Evolutionary conservation across 2,113 vertebrate genomes (phyloP), one percentile per base, ranked within the genome.

Genomic region (Cyanistes caeruleus): DNA sequence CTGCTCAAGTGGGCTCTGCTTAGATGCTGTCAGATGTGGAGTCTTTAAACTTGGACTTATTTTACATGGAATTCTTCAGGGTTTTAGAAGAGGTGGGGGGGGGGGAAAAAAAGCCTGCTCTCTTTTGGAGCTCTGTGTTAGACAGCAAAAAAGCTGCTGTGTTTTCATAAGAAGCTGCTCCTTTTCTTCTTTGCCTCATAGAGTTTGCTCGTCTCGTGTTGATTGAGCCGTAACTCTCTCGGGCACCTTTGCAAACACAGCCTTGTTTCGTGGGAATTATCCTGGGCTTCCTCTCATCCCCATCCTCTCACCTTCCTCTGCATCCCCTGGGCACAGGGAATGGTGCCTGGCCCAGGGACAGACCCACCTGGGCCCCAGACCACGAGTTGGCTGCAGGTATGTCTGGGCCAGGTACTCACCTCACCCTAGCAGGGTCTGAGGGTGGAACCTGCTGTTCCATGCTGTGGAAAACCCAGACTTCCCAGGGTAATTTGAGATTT

Each of bases 151-250:
- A 78, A 72, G 73, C 90, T 78, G 52, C 60, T 74, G 64, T 74
- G 75, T 90, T 92, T 95, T 89, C 78, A 51, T 86, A 95, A 93
- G 92, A 76, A 96, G 88, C 80, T 84, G 65, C 89, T 96, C 18
- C 88, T 60, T 93, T 90, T 95, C 73, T 94, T 94, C 83, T 88
- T n/a, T 90, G 62, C 85, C 90, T 94, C 28, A 2, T 41, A 24
- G 92, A 96, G 64, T 52, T 15, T 44, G 88, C 56, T 78, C 25
- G 15, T 87, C 92, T 92, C 1, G 0, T 94, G 83, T 78, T 89
- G 93, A 65, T 75, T 75, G 93, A 97, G 92, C 86, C 0, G 1
- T 44, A 84, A 74, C 49, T 97, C 88, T 92, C 95, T 21, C 2
- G 49, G 96, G 96, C 88, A 56, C 86, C 73, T 95, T 51, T 39